phyloP scores from a whole-genome alignment of 2,113 vertebrate species.

The Xiphophorus couchianus region DNA sequence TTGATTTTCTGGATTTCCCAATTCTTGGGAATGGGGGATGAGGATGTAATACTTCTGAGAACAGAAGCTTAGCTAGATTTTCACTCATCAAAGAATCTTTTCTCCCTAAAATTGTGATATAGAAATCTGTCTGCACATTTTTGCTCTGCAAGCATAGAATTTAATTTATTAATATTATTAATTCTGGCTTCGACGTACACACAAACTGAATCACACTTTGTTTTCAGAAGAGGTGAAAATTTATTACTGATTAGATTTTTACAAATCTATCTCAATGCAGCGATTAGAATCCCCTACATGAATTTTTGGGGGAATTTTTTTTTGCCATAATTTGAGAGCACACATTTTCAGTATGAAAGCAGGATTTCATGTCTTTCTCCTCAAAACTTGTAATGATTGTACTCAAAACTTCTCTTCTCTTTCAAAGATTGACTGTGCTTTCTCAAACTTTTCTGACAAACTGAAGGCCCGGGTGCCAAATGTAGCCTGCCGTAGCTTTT shows the following conservation, averaged over 20 bases:
- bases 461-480: too few relatives aligned
- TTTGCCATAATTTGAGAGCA: too few relatives aligned
- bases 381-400: too few relatives aligned
- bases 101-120: background rate
- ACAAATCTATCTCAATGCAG: background rate
- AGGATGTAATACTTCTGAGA: background rate
- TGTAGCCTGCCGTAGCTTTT: too few relatives aligned
- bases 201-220: background rate
- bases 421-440: too few relatives aligned
- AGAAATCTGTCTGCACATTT: background rate
- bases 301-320: too few relatives aligned
- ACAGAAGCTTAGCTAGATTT: conserved; percentile 11
- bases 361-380: too few relatives aligned
- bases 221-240: background rate
- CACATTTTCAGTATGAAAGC: too few relatives aligned
- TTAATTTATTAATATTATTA: background rate
- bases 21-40: conserved; percentile 1
- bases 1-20: conserved; percentile 1
- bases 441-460: too few relatives aligned
- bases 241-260: background rate
- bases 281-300: background rate
- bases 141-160: background rate
- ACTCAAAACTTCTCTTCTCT: too few relatives aligned
- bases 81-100: background rate
- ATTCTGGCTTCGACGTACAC: background rate